Evolutionary conservation across 2,113 vertebrate species (phyloP).

Genomic region (Balaenoptera acutorostrata): DNA sequence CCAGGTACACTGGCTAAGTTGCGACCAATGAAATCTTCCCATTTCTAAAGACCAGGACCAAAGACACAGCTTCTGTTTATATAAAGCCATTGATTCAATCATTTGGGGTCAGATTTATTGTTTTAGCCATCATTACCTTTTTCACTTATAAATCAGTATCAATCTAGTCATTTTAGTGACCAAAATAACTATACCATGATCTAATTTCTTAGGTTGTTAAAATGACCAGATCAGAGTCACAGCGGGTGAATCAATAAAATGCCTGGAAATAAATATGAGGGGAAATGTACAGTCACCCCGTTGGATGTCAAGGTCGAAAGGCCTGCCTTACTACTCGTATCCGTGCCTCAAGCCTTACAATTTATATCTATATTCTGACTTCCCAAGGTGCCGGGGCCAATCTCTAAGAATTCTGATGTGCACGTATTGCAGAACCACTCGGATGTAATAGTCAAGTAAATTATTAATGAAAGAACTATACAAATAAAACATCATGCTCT

Average conservation of each 20-base stretch:
- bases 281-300: not conserved
- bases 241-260: not conserved
- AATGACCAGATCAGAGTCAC: not conserved
- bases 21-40: not conserved
- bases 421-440: not conserved
- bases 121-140: not conserved
- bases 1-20: not conserved
- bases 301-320: not conserved
- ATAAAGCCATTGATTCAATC: not conserved
- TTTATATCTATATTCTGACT: not conserved
- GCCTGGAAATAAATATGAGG: not conserved
- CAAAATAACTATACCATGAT: not conserved
- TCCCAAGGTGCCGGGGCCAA: not conserved
- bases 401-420: not conserved
- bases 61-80: not conserved
- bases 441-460: constrained; percentile 53
- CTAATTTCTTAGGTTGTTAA: constrained; percentile 4
- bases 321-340: not conserved
- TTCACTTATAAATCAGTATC: not conserved
- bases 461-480: constrained; percentile 68
- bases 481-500: constrained; percentile 63
- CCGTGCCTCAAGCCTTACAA: not conserved
- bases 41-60: not conserved
- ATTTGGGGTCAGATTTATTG: not conserved
- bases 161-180: not conserved